Evolutionary conservation across 1,140 invertebrate species (phyloP), one percentile per base, ranked within the genome.

Genomic region (Bombus soroeensis): DNA sequence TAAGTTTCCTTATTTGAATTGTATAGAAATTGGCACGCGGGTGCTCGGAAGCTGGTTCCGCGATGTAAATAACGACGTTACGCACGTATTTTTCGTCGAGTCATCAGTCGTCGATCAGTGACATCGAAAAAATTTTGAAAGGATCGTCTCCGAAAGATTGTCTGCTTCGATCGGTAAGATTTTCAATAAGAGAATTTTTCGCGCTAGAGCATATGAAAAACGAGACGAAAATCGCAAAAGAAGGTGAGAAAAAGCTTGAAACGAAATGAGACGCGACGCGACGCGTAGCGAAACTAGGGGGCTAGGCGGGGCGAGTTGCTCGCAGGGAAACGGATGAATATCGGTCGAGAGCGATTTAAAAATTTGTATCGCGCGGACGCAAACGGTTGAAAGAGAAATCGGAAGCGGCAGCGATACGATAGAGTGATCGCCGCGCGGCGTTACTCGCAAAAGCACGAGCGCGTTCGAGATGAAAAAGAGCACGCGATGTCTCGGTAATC

Each of bases 151-250:
- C 1, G 62, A 64, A 15, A 66, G n/a, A 18, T 32, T 2, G 59
- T 18, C 32, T 8, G 10, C 53, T 37, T n/a, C 5, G 57, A 66
- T 80, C 76, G 87, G 76, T 85, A 73, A 73, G 81, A 64, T 64
- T 80, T 62, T 53, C 13, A 8, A 1, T 37, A 37, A 13, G 32
- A 70, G 6, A 28, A 39, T 64, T 62, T 25, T 66, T 78, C 66
- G 43, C 70, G 81, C 32, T 74, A 53, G 72, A 37, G 68, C 62
- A 41, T 41, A 57, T 8, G 64, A 77, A 5, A n/a, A 62, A 28
- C 3, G 28, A 13, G 28, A 62, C 28, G 28, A 10, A 4, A n/a
- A 62, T 62, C 59, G 59, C 59, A 0, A 62, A 62, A 62, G 28
- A 53, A 22, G 18, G 6, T 53, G 47, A 53, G 47, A 53, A 53